Conservation (phyloP, 2,888 invertebrate species). For the Slavum lentiscoides region DNA sequence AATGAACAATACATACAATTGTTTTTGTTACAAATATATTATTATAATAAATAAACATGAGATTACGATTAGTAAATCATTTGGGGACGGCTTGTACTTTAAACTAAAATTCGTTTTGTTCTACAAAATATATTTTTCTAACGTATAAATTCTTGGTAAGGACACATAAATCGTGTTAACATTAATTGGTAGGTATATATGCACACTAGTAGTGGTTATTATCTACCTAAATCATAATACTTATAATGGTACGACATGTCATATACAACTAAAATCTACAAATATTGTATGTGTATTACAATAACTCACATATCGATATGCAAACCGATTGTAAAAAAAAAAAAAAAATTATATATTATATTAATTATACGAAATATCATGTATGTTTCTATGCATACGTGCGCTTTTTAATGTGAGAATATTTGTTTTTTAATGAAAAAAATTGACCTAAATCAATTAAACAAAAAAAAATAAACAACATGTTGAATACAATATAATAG, state of each 20-base stretch:
- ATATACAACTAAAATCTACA: slow-evolving; percentile 16
- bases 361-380: background rate
- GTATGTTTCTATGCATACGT: background rate
- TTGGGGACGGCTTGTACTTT: slow-evolving; percentile 1
- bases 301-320: no score
- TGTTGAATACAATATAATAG: background rate
- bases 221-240: slow-evolving; percentile 29
- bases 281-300: background rate
- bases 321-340: background rate
- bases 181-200: slow-evolving; percentile 13
- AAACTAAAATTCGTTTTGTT: slow-evolving; percentile 5
- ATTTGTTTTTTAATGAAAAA: background rate
- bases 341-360: background rate
- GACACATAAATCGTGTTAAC: background rate
- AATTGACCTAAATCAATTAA: background rate
- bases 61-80: slow-evolving; percentile 6
- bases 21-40: background rate
- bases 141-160: background rate
- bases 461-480: background rate
- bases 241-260: slow-evolving; percentile 41
- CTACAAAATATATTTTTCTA: slow-evolving; percentile 13
- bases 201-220: background rate
- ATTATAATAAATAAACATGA: slow-evolving; percentile 2
- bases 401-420: background rate
- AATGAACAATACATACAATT: background rate